phyloP scores from a whole-genome alignment of 1,140 invertebrate genomes.

The Lycorma delicatula region DNA sequence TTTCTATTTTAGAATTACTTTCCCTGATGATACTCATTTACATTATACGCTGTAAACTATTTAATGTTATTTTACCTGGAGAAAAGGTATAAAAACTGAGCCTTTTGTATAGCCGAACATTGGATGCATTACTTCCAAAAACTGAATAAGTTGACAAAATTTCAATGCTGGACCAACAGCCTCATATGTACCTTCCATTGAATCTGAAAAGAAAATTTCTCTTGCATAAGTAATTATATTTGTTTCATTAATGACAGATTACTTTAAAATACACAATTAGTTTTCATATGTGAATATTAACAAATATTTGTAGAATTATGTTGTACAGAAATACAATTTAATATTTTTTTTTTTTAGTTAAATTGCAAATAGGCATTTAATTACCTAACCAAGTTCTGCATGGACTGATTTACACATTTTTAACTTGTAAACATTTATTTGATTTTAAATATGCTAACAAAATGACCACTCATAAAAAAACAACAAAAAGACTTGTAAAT shows the following conservation, averaged over 20 bases:
- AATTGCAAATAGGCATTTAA: too few species aligned
- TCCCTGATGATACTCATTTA: too few species aligned
- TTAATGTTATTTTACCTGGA: too few species aligned
- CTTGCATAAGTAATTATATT: neutral
- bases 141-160: slow-evolving; percentile 71
- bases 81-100: slow-evolving; percentile 42
- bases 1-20: too few species aligned
- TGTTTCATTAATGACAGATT: neutral
- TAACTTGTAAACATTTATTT: too few species aligned
- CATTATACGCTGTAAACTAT: too few species aligned
- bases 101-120: slow-evolving; percentile 81
- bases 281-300: slow-evolving; percentile 14
- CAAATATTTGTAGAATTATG: slow-evolving; percentile 15
- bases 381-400: too few species aligned
- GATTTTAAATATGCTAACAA: too few species aligned
- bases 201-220: slow-evolving; percentile 43
- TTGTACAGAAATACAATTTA: slow-evolving; percentile 4
- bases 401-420: too few species aligned
- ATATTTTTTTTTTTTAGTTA: too few species aligned
- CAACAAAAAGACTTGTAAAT: too few species aligned
- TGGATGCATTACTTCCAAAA: slow-evolving; percentile 83
- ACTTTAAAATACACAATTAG: neutral
- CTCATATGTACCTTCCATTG: slow-evolving; percentile 62
- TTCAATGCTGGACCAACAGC: slow-evolving; percentile 70
- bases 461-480: too few species aligned